These are phyloP conservation scores for Eilema depressum DNA, from an alignment of 2,888 invertebrate genomes.

Conservation along the genomic window DNA sequence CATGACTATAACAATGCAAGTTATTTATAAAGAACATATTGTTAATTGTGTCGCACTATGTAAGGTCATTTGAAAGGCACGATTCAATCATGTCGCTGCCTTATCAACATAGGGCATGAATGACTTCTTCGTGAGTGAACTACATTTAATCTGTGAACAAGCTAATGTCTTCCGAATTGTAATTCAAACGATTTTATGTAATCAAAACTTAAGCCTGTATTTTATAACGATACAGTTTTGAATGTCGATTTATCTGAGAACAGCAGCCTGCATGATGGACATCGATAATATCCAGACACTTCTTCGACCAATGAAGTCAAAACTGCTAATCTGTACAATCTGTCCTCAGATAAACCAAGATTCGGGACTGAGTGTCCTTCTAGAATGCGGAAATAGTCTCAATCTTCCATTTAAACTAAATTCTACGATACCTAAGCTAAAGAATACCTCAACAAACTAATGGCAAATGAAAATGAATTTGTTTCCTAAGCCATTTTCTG, in stretches of 20 bases:
- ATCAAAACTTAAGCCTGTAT: too few species aligned
- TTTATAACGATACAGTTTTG: too few species aligned
- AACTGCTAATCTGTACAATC: too few species aligned
- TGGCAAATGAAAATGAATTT: not conserved
- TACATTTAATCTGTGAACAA: not conserved
- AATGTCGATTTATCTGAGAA: too few species aligned
- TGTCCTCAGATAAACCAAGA: too few species aligned
- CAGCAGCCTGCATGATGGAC: too few species aligned
- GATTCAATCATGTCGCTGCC: not conserved
- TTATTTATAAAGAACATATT: not conserved
- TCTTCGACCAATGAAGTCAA: too few species aligned
- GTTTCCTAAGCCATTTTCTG: not conserved
- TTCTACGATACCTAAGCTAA: not conserved
- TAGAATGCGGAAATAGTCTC: too few species aligned
- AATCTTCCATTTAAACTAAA: not conserved
- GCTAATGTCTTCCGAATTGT: not conserved
- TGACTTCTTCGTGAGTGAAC: not conserved
- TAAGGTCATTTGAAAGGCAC: slow-evolving; percentile 23
- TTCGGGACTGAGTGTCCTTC: too few species aligned
- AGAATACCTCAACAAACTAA: not conserved
- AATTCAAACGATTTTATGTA: not conserved
- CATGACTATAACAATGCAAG: not conserved
- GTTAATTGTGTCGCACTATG: too few species aligned
- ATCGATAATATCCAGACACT: too few species aligned
- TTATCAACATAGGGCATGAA: slow-evolving; percentile 5